These are phyloP conservation scores for Dasypolia templi DNA, from an alignment of 2,888 invertebrate species.

Conservation along the genomic window DNA sequence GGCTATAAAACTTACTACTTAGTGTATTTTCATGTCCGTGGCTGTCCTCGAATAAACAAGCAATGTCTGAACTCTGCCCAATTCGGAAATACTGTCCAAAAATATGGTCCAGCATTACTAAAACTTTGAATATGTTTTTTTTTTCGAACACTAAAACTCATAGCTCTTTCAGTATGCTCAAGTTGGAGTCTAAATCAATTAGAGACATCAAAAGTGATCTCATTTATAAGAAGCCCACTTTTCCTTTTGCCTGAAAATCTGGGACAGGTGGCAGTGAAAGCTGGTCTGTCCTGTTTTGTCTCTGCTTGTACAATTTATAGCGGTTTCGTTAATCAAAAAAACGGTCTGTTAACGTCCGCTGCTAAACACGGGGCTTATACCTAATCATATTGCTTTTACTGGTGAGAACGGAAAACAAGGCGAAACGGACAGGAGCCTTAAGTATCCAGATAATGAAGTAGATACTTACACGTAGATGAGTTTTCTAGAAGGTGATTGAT, in stretches of 20 bases:
- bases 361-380: constrained; percentile 27
- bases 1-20: neutral
- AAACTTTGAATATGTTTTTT: constrained; percentile 1
- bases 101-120: neutral
- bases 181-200: constrained; percentile 31
- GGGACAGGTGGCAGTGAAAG: constrained; percentile 53
- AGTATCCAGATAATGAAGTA: neutral
- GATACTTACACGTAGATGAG: neutral
- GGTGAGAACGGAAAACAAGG: constrained; percentile 21
- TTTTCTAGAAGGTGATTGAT: neutral
- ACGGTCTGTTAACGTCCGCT: constrained; percentile 34
- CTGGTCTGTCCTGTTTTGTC: constrained; percentile 50
- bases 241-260: constrained; percentile 50
- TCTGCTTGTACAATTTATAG: constrained; percentile 45
- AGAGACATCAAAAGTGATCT: constrained; percentile 44
- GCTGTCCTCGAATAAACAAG: neutral
- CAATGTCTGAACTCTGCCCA: neutral
- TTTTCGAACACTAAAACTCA: constrained; percentile 1
- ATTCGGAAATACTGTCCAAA: neutral
- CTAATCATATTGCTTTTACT: constrained; percentile 12
- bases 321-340: constrained; percentile 53
- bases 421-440: neutral
- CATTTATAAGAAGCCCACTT: constrained; percentile 56
- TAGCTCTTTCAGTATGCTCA: constrained; percentile 1
- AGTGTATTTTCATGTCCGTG: neutral